Conservation (phyloP, 2,888 invertebrate genomes). For the Gymnocheta viridis region DNA sequence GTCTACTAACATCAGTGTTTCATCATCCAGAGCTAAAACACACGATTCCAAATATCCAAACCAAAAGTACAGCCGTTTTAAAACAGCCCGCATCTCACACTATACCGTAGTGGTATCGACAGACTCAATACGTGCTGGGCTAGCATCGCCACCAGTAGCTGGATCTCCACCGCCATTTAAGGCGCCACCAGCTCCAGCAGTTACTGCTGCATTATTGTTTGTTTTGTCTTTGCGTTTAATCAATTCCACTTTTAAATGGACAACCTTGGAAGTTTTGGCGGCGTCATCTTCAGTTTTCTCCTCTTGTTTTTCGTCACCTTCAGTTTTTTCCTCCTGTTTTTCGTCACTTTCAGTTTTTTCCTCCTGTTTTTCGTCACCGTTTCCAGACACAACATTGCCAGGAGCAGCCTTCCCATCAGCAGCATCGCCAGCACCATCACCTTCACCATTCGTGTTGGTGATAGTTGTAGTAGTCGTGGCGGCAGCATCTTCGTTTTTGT, state of each 20-base stretch:
- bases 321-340: slow-evolving; percentile 62
- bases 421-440: not conserved
- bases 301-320: slow-evolving; percentile 67
- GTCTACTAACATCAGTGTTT: slow-evolving; percentile 45
- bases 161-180: slow-evolving; percentile 69
- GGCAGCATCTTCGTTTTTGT: slow-evolving; percentile 47
- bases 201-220: slow-evolving; percentile 53
- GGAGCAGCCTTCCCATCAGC: not conserved
- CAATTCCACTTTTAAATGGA: slow-evolving; percentile 79
- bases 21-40: slow-evolving; percentile 72
- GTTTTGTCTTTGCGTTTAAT: slow-evolving; percentile 77
- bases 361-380: slow-evolving; percentile 69
- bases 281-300: slow-evolving; percentile 46
- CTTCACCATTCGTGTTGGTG: slow-evolving; percentile 63
- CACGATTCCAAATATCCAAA: slow-evolving; percentile 78
- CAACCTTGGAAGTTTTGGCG: slow-evolving; percentile 63
- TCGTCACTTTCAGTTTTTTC: slow-evolving; percentile 68
- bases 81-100: slow-evolving; percentile 80
- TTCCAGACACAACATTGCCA: slow-evolving; percentile 65
- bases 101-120: slow-evolving; percentile 82
- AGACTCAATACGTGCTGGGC: slow-evolving; percentile 79
- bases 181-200: slow-evolving; percentile 70
- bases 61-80: slow-evolving; percentile 80
- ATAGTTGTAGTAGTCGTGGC: not conserved
- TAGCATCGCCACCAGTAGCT: slow-evolving; percentile 73